These are phyloP conservation scores for Diuraphis noxia DNA, from an alignment of 1,140 invertebrate genomes.

Conservation along the genomic window DNA sequence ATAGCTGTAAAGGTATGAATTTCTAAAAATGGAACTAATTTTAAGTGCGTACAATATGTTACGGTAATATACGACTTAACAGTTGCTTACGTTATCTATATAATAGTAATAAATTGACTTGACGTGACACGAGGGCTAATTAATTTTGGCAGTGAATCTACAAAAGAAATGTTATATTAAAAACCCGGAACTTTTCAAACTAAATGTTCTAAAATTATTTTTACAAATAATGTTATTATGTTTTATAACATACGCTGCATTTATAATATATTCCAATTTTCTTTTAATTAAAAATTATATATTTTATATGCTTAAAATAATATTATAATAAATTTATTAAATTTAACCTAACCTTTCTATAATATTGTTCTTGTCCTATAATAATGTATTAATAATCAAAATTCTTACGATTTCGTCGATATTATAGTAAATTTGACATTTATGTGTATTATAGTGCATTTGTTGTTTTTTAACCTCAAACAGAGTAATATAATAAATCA, in stretches of 20 bases:
- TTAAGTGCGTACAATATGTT: constrained; percentile 35
- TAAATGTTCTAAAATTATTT: constrained; percentile 17
- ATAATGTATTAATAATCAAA: too few relatives aligned
- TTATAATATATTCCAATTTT: too few relatives aligned
- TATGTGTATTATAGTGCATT: too few relatives aligned
- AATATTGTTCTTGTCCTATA: too few relatives aligned
- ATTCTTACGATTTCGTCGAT: neutral
- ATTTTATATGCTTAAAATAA: too few relatives aligned
- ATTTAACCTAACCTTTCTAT: too few relatives aligned
- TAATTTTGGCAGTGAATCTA: constrained; percentile 28
- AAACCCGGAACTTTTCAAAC: constrained; percentile 8
- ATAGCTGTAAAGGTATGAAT: neutral
- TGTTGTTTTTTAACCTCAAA: neutral
- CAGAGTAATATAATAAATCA: neutral
- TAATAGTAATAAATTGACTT: constrained; percentile 39
- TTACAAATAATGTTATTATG: neutral
- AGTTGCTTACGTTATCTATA: neutral
- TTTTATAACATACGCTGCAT: neutral
- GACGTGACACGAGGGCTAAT: constrained; percentile 22
- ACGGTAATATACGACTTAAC: constrained; percentile 1
- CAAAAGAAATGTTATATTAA: constrained; percentile 21
- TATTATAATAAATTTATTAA: too few relatives aligned
- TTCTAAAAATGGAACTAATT: constrained; percentile 18
- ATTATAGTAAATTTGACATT: neutral
- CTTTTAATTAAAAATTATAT: too few relatives aligned